Conservation (phyloP, 2,888 invertebrate genomes). For the Polyploca ridens region DNA sequence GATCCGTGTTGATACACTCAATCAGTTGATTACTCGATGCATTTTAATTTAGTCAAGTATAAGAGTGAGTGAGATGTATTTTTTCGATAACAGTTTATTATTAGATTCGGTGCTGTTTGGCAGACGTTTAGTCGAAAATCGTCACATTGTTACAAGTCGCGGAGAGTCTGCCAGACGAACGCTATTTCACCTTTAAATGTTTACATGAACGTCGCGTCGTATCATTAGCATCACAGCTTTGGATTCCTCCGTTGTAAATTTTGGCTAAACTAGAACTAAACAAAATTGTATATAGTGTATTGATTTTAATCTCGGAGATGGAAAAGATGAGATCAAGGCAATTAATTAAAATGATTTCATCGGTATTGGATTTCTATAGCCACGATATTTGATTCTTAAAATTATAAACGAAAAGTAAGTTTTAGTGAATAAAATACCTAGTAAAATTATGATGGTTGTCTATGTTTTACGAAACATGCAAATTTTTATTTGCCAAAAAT, state of each 20-base stretch:
- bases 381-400: background rate
- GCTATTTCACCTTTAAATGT: constrained; percentile 44
- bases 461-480: background rate
- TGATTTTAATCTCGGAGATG: background rate
- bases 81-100: constrained; percentile 65
- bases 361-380: background rate
- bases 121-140: constrained; percentile 66
- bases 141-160: constrained; percentile 54
- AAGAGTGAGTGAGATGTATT: constrained; percentile 42
- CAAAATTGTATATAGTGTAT: background rate
- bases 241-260: constrained; percentile 13
- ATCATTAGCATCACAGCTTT: constrained; percentile 28
- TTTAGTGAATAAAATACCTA: background rate
- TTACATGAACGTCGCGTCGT: constrained; percentile 15
- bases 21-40: constrained; percentile 43
- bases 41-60: constrained; percentile 57
- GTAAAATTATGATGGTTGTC: background rate
- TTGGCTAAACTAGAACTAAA: constrained; percentile 13
- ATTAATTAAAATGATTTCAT: background rate
- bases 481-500: background rate
- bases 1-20: constrained; percentile 35
- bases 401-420: background rate
- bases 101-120: constrained; percentile 64
- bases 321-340: background rate
- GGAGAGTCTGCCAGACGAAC: constrained; percentile 46